Percentiles rank a stretch among this genome's conserved stretches.
Conservation (phyloP, 2,797 vertebrate genomes). For the Oryzias dopingdopingensis region DNA sequence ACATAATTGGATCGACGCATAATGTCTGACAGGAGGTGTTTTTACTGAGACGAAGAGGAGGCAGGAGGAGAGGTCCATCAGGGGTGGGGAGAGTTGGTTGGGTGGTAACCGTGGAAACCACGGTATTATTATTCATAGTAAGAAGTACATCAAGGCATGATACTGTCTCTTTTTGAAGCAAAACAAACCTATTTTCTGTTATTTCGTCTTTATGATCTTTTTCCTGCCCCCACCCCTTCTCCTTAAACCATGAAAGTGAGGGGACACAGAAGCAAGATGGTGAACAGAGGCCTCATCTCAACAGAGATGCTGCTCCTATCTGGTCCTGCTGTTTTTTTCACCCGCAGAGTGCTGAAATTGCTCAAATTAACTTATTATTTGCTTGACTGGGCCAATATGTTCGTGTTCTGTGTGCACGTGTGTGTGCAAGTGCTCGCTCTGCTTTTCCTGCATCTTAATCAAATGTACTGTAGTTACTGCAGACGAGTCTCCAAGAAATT, state of each 20-base stretch:
- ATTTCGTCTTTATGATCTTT: conserved; percentile 17
- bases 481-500: conserved; percentile 68
- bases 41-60: conserved; percentile 42
- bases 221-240: conserved; percentile 22
- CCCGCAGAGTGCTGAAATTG: conserved; percentile 81
- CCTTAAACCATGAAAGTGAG: conserved; percentile 23
- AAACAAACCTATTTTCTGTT: conserved; percentile 39
- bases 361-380: conserved; percentile 89
- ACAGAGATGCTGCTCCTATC: conserved; percentile 67
- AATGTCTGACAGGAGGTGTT: conserved; percentile 64
- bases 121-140: conserved; percentile 58
- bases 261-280: conserved; percentile 48
- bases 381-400: conserved; percentile 85
- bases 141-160: conserved; percentile 45
- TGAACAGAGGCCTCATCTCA: conserved; percentile 53
- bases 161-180: conserved; percentile 34
- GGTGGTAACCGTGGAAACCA: conserved; percentile 61
- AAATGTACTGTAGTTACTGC: conserved; percentile 70
- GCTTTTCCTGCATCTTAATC: conserved; percentile 70
- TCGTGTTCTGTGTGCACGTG: conserved; percentile 75
- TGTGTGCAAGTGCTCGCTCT: conserved; percentile 54
- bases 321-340: conserved; percentile 78
- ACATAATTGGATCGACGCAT: conserved; percentile 75
- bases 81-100: conserved; percentile 19
- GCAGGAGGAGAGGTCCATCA: conserved; percentile 43